Evolutionary conservation across 2,797 vertebrate species (phyloP).

Genomic region (Falco cherrug): DNA sequence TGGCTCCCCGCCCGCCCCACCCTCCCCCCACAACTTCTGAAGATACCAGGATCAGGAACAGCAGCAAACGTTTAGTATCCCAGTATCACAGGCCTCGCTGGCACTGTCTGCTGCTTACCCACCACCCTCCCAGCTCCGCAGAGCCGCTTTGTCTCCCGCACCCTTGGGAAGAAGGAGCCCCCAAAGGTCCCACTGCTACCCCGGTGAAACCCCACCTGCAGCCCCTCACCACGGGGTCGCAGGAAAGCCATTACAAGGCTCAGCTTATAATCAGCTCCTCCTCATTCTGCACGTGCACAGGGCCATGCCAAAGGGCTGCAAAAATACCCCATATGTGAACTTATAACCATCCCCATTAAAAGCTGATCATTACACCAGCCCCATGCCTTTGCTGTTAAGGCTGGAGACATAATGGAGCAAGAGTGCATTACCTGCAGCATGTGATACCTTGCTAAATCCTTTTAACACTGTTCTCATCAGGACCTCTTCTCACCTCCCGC

Average conservation of each 20-base stretch:
- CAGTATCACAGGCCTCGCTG: neutral
- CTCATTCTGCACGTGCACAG: neutral
- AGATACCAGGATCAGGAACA: fast-evolving
- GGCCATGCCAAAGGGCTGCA: neutral
- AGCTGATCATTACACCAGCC: neutral
- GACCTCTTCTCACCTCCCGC: neutral
- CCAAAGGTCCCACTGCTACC: neutral
- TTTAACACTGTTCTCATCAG: neutral
- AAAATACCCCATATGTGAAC: neutral
- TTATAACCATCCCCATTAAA: neutral
- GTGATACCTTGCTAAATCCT: neutral
- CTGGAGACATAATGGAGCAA: neutral
- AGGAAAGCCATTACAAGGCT: neutral
- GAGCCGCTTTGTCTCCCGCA: neutral
- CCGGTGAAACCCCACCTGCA: neutral
- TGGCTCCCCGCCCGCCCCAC: neutral
- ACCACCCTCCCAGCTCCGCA: neutral
- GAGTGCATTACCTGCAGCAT: neutral
- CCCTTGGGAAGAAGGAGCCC: neutral
- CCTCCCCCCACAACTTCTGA: neutral
- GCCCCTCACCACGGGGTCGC: neutral
- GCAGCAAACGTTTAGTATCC: neutral
- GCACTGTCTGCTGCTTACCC: neutral
- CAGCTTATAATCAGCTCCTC: neutral
- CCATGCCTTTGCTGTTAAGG: neutral